Percentiles rank a stretch among this genome's conserved stretches.
Evolutionary conservation across 2,113 vertebrate species (phyloP).

Genomic region (Sebastes schlegelii): DNA sequence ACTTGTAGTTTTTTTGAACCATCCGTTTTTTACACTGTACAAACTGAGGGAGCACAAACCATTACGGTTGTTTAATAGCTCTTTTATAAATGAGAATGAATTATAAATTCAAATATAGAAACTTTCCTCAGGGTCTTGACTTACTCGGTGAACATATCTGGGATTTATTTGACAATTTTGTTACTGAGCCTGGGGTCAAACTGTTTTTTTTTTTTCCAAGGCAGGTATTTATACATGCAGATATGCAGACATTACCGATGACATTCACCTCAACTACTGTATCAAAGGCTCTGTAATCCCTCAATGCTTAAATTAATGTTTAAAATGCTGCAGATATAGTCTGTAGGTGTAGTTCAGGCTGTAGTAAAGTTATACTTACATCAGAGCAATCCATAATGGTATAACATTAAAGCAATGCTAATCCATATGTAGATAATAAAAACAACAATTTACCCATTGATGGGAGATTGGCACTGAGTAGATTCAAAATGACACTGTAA

Average conservation of each 20-base stretch:
- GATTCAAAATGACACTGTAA: not conserved
- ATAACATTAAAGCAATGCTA: not conserved
- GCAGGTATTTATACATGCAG: slow-evolving; percentile 45
- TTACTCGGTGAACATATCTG: slow-evolving; percentile 32
- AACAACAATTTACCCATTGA: not conserved
- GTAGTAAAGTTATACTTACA: slow-evolving; percentile 4
- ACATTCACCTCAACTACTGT: slow-evolving; percentile 9
- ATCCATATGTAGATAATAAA: not conserved
- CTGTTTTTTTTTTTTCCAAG: not conserved
- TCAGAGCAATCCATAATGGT: not conserved
- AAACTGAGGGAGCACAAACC: not conserved
- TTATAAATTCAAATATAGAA: slow-evolving; percentile 44
- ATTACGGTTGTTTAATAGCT: slow-evolving; percentile 30
- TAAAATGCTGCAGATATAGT: slow-evolving; percentile 2
- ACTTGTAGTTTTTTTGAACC: slow-evolving; percentile 16
- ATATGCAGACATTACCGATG: slow-evolving; percentile 37
- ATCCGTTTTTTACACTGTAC: not conserved
- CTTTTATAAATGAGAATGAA: slow-evolving; percentile 42
- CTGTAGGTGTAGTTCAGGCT: not conserved
- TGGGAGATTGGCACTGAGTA: not conserved
- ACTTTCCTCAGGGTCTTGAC: slow-evolving; percentile 39
- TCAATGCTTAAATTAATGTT: slow-evolving; percentile 17
- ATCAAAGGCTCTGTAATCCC: slow-evolving; percentile 22
- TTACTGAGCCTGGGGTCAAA: slow-evolving; percentile 49
- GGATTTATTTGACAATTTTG: slow-evolving; percentile 43